Evolutionary conservation across 2,888 invertebrate species (phyloP), one percentile per base, ranked within the genome.

Genomic region (Nomada lathburiana): DNA sequence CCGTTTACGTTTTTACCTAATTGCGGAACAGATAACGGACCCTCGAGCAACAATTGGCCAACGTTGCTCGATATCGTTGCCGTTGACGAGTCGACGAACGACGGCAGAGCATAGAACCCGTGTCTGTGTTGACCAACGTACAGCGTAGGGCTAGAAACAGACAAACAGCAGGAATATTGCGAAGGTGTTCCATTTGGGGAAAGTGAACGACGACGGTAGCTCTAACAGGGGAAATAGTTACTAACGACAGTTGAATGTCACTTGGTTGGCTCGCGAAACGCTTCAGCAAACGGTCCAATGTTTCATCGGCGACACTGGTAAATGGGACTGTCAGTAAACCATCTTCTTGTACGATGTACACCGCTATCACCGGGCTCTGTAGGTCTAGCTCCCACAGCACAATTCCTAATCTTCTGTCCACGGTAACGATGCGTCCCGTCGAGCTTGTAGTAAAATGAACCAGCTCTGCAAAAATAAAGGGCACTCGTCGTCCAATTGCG

Each of bases 371-470:
- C 0, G 99, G 99, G 59, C 98, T 98, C 72, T 96, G 96, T 55
- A 98, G 96, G 93, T 98, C 97, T 65, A 96, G 95, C 84, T 98
- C 96, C 99, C 99, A 99, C 29, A 98, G 94, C 68, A 98, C 95
- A 82, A 96, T 96, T 0, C 98, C 98, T n/a, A 96, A 95, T 90
- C 96, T 95, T 64, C 97, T 96, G 91, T 98, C 97, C 83, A 99
- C 95, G 0, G 98, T 98, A 86, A 98, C 96, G 47, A 98, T 95
- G 73, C 97, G 95, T 0, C 99, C 99, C 88, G 96, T 97, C 0
- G 98, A 98, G 87, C 98, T 98, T 0, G 98, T 98, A 0, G 98
- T 96, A 92, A 98, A 97, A 94, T 99, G 98, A 16, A 97, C 96
- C 87, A 97, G 96, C 91, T 97, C 98, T 98, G 93, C 7, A 44